A percentile compares a stretch with the other conserved stretches of the same genome.
phyloP scores from a whole-genome alignment of 2,797 vertebrate genomes.

The Garrulus glandarius region DNA sequence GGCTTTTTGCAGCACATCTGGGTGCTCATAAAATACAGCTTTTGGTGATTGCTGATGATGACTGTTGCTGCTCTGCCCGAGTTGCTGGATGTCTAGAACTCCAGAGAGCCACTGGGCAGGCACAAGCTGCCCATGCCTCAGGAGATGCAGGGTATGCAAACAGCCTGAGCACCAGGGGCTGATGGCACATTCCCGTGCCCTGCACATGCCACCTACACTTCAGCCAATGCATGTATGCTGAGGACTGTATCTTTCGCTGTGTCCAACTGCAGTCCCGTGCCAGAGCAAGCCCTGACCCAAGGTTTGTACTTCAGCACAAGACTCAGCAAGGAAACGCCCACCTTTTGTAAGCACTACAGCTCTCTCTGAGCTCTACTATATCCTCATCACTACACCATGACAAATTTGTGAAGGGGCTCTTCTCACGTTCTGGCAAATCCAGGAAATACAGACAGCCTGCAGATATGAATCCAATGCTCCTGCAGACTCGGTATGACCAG shows the following conservation, averaged over 20 bases:
- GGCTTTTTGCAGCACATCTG: background rate
- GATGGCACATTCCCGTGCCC: fast-evolving
- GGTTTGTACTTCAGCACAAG: background rate
- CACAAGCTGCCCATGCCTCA: background rate
- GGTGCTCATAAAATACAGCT: background rate
- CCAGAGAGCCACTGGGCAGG: fast-evolving
- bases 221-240: fast-evolving
- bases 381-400: fast-evolving
- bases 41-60: background rate
- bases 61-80: background rate
- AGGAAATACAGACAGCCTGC: background rate
- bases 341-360: no score
- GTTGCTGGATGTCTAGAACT: background rate
- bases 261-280: fast-evolving
- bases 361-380: no score
- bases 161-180: background rate
- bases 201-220: fast-evolving
- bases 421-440: background rate
- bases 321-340: fast-evolving
- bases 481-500: background rate
- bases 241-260: fast-evolving
- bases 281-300: background rate
- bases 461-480: background rate
- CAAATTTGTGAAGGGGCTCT: background rate
- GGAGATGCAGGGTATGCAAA: background rate